Conservation (phyloP, 2,113 vertebrate genomes). For the Prionailurus viverrinus region DNA sequence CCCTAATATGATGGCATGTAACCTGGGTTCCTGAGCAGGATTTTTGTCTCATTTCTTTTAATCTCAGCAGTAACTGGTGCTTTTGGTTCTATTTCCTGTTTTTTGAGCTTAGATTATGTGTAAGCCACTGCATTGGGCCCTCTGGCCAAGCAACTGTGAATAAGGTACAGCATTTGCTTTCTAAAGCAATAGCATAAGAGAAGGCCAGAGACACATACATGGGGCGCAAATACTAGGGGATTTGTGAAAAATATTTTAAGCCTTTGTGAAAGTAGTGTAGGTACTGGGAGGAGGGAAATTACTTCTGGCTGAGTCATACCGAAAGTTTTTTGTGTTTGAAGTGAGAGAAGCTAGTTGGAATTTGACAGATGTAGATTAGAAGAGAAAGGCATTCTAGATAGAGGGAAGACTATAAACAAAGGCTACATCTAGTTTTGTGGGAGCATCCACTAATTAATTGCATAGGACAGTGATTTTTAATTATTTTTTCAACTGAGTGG, state of each 20-base stretch:
- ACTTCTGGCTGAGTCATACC: background rate
- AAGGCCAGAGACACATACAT: background rate
- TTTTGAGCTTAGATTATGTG: background rate
- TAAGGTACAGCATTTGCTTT: background rate
- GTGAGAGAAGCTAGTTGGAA: background rate
- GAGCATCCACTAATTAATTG: background rate
- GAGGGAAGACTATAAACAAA: background rate
- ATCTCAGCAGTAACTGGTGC: background rate
- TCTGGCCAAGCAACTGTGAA: background rate
- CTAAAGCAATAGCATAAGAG: background rate
- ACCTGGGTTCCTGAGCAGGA: background rate
- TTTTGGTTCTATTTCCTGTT: slow-evolving; percentile 57
- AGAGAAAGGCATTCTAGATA: background rate
- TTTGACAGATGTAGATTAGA: background rate
- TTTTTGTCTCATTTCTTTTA: background rate
- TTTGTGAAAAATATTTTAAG: background rate
- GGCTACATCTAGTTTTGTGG: background rate
- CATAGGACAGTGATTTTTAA: background rate
- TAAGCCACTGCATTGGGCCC: background rate
- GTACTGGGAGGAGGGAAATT: background rate
- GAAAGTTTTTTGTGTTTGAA: background rate
- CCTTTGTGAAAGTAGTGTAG: background rate
- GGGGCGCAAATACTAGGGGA: background rate
- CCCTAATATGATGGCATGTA: background rate
- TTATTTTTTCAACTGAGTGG: background rate